Percentiles rank a stretch among this genome's conserved stretches.
These are phyloP conservation scores for Podarcis raffonei DNA, from an alignment of 2,113 vertebrate genomes.

Conservation along the genomic window DNA sequence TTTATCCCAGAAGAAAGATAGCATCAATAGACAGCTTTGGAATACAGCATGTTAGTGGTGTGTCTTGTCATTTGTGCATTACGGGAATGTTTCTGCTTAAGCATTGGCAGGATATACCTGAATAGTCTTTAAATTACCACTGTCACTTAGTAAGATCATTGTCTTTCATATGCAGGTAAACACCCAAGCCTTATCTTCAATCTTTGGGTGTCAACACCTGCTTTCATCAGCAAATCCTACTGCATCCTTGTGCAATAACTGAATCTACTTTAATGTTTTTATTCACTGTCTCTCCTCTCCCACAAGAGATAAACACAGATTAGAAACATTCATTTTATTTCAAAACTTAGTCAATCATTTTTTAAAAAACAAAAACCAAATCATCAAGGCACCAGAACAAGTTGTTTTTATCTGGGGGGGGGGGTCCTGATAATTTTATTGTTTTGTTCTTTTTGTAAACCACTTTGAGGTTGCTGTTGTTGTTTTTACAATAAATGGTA, in stretches of 20 bases:
- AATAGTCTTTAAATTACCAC: neutral
- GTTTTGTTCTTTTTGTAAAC: no score
- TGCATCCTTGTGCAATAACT: neutral
- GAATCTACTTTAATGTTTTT: neutral
- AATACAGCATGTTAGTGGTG: neutral
- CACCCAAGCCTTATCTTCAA: constrained; percentile 13
- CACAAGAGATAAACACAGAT: neutral
- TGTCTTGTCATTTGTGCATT: neutral
- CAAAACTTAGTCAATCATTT: neutral
- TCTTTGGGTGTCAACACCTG: neutral
- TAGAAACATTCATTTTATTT: neutral
- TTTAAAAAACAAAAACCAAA: neutral
- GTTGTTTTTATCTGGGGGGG: neutral
- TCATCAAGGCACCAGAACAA: neutral
- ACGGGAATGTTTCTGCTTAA: neutral
- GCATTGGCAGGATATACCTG: neutral
- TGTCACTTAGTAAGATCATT: neutral
- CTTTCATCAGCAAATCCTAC: neutral
- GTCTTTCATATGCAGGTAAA: neutral
- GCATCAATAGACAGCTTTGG: neutral
- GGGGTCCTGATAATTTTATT: neutral
- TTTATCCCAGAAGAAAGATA: neutral
- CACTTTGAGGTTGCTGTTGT: neutral
- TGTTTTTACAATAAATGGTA: neutral
- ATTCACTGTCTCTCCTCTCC: neutral